Percentiles rank a stretch among this genome's conserved stretches.
These are phyloP conservation scores for Lamellibrachia satsuma DNA, from an alignment of 2,888 invertebrate species.

Conservation along the genomic window DNA sequence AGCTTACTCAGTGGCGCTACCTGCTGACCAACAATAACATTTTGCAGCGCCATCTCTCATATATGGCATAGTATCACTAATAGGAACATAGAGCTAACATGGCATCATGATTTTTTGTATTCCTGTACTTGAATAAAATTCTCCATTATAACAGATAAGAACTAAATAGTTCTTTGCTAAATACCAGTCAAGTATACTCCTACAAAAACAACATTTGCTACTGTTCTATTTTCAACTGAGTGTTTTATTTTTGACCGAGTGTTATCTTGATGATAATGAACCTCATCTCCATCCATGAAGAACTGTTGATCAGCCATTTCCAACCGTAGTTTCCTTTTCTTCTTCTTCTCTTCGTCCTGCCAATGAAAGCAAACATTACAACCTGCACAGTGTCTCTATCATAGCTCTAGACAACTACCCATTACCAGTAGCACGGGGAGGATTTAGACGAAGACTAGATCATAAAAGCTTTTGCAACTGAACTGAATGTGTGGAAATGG, in stretches of 20 bases:
- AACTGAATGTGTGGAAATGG: neutral
- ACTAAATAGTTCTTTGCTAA: neutral
- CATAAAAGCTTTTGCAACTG: neutral
- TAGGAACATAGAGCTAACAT: neutral
- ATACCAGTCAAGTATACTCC: neutral
- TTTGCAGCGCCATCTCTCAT: neutral
- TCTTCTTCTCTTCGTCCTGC: conserved; percentile 67
- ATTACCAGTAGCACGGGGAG: neutral
- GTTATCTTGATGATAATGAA: conserved; percentile 38
- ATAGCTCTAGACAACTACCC: neutral
- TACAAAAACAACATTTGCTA: neutral
- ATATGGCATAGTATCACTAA: neutral
- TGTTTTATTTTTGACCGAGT: neutral
- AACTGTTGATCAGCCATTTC: conserved; percentile 96
- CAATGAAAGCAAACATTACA: neutral
- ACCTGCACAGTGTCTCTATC: neutral
- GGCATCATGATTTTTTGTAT: no score
- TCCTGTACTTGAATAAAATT: neutral
- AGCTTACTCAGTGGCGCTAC: neutral
- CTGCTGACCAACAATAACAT: neutral
- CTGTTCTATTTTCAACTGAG: neutral
- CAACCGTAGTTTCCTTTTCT: conserved; percentile 90
- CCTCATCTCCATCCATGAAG: conserved; percentile 92
- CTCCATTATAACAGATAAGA: neutral
- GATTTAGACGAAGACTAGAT: neutral